Base-by-base conservation (phyloP, 2,797 vertebrate species). In the Scleropages formosus region DNA sequence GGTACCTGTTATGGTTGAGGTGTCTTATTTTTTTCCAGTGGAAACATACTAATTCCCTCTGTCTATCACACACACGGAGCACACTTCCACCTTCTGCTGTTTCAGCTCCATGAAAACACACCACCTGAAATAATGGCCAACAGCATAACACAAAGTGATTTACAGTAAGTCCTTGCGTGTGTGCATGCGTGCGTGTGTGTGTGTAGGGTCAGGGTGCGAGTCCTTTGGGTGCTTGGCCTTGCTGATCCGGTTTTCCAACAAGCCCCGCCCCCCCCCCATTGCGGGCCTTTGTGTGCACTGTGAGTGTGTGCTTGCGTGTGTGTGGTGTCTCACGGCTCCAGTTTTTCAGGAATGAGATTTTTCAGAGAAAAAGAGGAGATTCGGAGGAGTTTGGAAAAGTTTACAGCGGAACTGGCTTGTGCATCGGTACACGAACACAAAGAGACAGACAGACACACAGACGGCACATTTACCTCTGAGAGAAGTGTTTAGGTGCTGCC, bases 391-490 rank as follows among this genome's bases (percentile, higher is more conserved):
- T 31, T 39, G 31, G 39, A 39, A 39, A 2, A 39, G 31, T 39
- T 39, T 2, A 39, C 31, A 39, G n/a, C n/a, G n/a, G n/a, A n/a
- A n/a, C n/a, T n/a, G n/a, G n/a, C n/a, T n/a, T n/a, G n/a, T n/a
- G n/a, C n/a, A n/a, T n/a, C n/a, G n/a, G n/a, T 6, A 39, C 39
- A 31, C 6, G 2, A 2, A 39, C 31, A 6, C 31, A 39, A 31
- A 39, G 2, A 39, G 31, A 39, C 31, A 39, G 6, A 6, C 31
- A 39, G 6, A 39, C 31, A 39, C 31, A 39, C 31, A 39, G 2
- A 39, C 31, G 39, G 6, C 39, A 31, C 39, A 31, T 39, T 71
- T 71, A 71, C 68, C 68, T 71, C 51, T 51, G 13, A 70, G 51
- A 56, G n/a, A 58, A 68, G 49, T 53, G 24, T 49, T 51, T 24